Evolutionary conservation across 1,140 invertebrate species (phyloP).

Genomic region (Carcinoscorpius rotundicauda): DNA sequence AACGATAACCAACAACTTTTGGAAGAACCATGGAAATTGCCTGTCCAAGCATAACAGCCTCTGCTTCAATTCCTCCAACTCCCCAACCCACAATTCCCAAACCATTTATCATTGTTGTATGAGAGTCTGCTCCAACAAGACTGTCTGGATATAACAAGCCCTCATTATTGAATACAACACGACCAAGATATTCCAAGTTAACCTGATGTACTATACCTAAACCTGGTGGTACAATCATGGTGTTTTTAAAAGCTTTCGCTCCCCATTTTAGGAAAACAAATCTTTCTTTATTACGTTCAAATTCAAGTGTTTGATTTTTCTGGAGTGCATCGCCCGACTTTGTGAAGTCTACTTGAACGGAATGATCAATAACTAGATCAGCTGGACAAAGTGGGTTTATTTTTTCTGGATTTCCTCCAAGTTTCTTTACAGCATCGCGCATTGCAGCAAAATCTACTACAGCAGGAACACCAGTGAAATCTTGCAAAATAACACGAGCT

Average conservation of each 20-base stretch:
- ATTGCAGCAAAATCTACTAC: slow-evolving; percentile 98
- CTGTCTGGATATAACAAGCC: slow-evolving; percentile 78
- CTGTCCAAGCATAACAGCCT: slow-evolving; percentile 68
- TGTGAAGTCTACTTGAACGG: slow-evolving; percentile 89
- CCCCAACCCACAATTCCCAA: slow-evolving; percentile 56
- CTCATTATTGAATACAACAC: slow-evolving; percentile 74
- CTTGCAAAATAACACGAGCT: slow-evolving; percentile 88
- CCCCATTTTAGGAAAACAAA: slow-evolving; percentile 98
- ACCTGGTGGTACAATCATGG: slow-evolving; percentile 94
- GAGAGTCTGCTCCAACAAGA: slow-evolving; percentile 96
- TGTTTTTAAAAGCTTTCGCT: slow-evolving; percentile 85
- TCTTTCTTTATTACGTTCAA: slow-evolving; percentile 89
- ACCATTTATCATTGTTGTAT: slow-evolving; percentile 99
- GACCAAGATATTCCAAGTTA: slow-evolving; percentile 87
- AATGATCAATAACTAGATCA: slow-evolving; percentile 97
- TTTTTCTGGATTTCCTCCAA: slow-evolving; percentile 78
- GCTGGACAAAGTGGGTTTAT: slow-evolving; percentile 97
- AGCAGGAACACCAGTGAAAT: slow-evolving; percentile 70
- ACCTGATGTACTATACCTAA: slow-evolving; percentile 98
- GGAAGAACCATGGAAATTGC: slow-evolving; percentile 93
- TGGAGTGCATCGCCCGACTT: slow-evolving; percentile 77
- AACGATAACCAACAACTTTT: slow-evolving; percentile 86
- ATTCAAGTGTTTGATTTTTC: slow-evolving; percentile 92
- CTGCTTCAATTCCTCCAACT: slow-evolving; percentile 48
- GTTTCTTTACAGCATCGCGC: slow-evolving; percentile 79